phyloP scores from a whole-genome alignment of 2,888 invertebrate species.

The Dendrolimus pini region DNA sequence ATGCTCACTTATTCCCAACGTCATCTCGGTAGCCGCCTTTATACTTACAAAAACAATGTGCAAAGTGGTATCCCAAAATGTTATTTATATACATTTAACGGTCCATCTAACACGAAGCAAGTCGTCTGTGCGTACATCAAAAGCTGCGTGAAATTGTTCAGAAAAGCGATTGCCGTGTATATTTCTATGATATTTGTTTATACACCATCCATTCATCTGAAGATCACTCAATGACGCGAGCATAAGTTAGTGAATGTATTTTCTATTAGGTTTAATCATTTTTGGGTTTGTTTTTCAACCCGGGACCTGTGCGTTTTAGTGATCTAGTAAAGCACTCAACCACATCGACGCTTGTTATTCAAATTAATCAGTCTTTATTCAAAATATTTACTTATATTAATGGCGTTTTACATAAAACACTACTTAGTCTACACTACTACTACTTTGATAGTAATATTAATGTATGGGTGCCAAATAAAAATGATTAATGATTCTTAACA shows the following conservation, averaged over 20 bases:
- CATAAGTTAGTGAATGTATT: not conserved
- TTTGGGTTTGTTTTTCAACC: not conserved
- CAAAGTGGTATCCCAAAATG: slow-evolving; percentile 10
- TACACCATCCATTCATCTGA: slow-evolving; percentile 5
- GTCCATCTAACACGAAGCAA: slow-evolving; percentile 16
- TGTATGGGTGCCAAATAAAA: no score
- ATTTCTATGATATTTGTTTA: slow-evolving; percentile 11
- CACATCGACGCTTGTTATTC: no score
- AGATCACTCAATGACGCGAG: slow-evolving; percentile 10
- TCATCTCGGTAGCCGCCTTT: not conserved
- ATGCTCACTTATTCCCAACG: not conserved
- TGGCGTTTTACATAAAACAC: no score
- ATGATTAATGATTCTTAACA: no score
- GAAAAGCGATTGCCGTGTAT: slow-evolving; percentile 14
- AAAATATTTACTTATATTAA: no score
- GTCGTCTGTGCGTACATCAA: slow-evolving; percentile 19
- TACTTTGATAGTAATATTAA: no score
- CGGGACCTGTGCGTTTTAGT: no score
- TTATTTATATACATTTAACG: slow-evolving; percentile 20
- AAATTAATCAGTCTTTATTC: no score
- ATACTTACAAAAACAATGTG: not conserved
- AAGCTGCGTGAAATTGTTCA: slow-evolving; percentile 26
- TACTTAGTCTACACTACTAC: no score
- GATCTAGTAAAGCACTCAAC: no score
- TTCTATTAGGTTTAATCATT: not conserved